A percentile compares a stretch with the other conserved stretches of the same genome.
Conservation (phyloP, 2,797 vertebrate genomes). For the Miichthys miiuy region DNA sequence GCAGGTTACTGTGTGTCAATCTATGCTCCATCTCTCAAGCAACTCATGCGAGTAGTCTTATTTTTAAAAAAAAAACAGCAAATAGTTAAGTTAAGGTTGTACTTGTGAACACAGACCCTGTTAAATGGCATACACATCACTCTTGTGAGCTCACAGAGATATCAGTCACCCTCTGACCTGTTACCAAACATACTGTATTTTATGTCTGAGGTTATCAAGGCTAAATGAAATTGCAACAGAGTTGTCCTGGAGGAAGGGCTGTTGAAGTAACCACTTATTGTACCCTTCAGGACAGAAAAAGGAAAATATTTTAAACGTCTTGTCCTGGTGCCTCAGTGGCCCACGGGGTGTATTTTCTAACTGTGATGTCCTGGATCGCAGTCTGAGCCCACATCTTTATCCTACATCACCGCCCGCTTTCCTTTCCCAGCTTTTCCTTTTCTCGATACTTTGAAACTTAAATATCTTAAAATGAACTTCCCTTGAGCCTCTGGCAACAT, state of each 20-base stretch:
- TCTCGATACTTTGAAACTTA: neutral
- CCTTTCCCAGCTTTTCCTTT: neutral
- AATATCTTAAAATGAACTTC: neutral
- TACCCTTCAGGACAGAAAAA: slow-evolving; percentile 10
- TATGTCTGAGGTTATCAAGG: neutral
- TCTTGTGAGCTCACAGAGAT: neutral
- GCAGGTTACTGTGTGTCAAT: neutral
- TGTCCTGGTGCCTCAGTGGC: neutral
- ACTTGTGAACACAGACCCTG: neutral
- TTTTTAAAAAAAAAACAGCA: neutral
- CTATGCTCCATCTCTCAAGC: neutral
- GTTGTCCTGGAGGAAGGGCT: neutral
- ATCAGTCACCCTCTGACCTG: neutral
- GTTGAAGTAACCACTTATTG: neutral
- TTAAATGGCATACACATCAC: neutral
- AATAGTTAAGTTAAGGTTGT: neutral
- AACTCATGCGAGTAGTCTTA: neutral
- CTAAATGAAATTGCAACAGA: neutral
- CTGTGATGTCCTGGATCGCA: neutral
- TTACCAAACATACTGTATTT: neutral
- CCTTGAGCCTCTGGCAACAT: neutral
- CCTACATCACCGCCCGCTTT: neutral
- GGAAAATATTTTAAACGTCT: neutral
- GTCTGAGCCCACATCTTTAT: neutral
- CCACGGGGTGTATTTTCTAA: neutral